Evolutionary conservation across 2,797 vertebrate genomes (phyloP), one percentile per base, ranked within the genome.

Genomic region (Myotis planiceps): DNA sequence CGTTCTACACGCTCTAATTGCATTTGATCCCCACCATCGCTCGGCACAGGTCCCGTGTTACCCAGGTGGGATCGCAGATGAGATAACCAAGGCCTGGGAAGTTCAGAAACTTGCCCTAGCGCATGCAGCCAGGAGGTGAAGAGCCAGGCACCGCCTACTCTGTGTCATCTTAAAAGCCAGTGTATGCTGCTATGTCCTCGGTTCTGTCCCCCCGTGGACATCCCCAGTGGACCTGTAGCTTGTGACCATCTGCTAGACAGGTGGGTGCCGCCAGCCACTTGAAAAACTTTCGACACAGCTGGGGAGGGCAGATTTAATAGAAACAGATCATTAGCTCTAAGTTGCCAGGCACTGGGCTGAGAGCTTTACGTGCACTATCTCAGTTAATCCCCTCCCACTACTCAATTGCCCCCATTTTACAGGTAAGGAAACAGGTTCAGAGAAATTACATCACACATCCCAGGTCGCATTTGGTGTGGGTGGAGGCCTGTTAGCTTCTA

Each of bases 1-100:
- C 0, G 3, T 16, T 21, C 72, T 60, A 3, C 0, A 0, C 0
- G 29, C 23, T 18, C 45, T 60, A 0, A 15, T 1, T 12, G 45
- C n/a, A 4, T 32, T 37, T 6, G 18, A 39, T 63, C 37, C 68
- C 76, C 7, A 2, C n/a, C 21, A 23, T 15, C 34, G 72, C 42
- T 29, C 9, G 49, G 69, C 47, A 15, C 0, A 21, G 16, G 58
- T 16, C 55, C 72, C 66, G 0, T 42, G 78, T 63, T 53, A 6
- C 71, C 25, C 4, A 2, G 19, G 45, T 32, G 74, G 80, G 39
- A 14, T 60, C 45, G 58, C 63, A 80, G 71, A 34, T n/a, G 68
- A 66, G 81, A 65, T 84, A 75, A 87, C 10, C 0, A 15, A 92
- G 75, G 47, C 55, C 6, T 0, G 18, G n/a, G 65, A 79, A 9